Base-by-base conservation (phyloP, 2,113 vertebrate genomes). In the Notothenia coriiceps region DNA sequence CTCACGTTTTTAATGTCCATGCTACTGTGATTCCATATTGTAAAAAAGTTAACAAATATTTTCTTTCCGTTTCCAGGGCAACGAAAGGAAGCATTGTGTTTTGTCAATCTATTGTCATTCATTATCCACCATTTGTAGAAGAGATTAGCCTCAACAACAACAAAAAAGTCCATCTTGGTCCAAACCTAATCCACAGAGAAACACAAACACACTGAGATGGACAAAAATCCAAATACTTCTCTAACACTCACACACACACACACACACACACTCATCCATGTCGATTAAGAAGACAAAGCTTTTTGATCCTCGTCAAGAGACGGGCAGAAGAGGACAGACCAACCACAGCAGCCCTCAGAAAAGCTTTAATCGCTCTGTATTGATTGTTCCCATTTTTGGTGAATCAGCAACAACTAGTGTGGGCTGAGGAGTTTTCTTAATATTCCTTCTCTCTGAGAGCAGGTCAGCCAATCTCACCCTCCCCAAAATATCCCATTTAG, bases 321-420 rank as follows among this genome's bases (percentile, higher is more conserved):
- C 20, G 3, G 33, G 74, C 64, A 55, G 70, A 17, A 25, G 49
- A 68, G 77, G 59, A 76, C 83, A 22, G 35, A 81, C 60, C 60
- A 18, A 70, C 85, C 76, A 29, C 65, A 8, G 33, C 46, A 40
- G 68, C 67, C 75, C 75, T 79, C 60, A 74, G 60, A 87, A 49
- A 79, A 12, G 67, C 63, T 87, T 85, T 79, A 81, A 81, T 89
- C 59, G 65, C 79, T 85, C 15, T 9, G 46, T 84, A 91, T 88
- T 62, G 91, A 92, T 93, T 75, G 62, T 50, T 84, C 78, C 18
- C 55, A 65, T 73, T 81, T 79, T 76, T 69, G 87, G 77, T 80
- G 89, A 92, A 82, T 92, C 91, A 90, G 89, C 90, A 89, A 66
- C 81, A 86, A 56, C 82, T 25, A 2, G 72, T 62, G 79, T 81